Evolutionary conservation across 2,797 vertebrate species (phyloP).

Genomic region (Champsocephalus gunnari): DNA sequence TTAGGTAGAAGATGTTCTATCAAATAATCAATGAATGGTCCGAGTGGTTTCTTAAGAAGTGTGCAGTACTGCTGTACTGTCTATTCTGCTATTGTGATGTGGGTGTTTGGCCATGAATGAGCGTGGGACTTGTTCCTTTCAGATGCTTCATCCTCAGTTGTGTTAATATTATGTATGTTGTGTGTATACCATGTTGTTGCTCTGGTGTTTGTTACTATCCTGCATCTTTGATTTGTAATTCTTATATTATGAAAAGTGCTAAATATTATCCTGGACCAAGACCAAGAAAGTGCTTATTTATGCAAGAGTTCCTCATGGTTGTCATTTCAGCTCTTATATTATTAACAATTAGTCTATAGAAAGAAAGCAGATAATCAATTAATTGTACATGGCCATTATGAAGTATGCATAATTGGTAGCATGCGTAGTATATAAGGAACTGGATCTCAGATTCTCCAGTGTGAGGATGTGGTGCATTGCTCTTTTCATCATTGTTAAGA

Average conservation of each 20-base stretch:
- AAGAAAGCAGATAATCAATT: neutral
- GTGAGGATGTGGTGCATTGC: neutral
- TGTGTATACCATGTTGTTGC: neutral
- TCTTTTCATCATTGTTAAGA: neutral
- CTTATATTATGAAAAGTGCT: neutral
- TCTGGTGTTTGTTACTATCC: neutral
- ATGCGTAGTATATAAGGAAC: no score
- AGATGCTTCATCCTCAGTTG: slow-evolving; percentile 30
- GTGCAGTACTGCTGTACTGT: slow-evolving; percentile 14
- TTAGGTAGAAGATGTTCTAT: slow-evolving; percentile 2
- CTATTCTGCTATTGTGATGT: slow-evolving; percentile 24
- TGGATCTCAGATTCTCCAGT: neutral
- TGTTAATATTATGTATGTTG: slow-evolving; percentile 7
- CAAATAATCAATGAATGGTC: slow-evolving; percentile 42
- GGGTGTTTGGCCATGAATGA: slow-evolving; percentile 60
- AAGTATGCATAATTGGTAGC: neutral
- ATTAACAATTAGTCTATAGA: neutral
- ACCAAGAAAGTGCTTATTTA: neutral
- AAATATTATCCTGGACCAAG: neutral
- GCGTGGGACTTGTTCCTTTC: slow-evolving; percentile 38
- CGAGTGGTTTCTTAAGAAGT: slow-evolving; percentile 17
- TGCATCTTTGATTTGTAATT: neutral
- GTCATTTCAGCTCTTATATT: neutral
- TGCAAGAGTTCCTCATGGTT: neutral
- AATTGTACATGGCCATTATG: neutral